Evolutionary conservation across 2,113 vertebrate genomes (phyloP), one percentile per base, ranked within the genome.

Genomic region (Mobula birostris): DNA sequence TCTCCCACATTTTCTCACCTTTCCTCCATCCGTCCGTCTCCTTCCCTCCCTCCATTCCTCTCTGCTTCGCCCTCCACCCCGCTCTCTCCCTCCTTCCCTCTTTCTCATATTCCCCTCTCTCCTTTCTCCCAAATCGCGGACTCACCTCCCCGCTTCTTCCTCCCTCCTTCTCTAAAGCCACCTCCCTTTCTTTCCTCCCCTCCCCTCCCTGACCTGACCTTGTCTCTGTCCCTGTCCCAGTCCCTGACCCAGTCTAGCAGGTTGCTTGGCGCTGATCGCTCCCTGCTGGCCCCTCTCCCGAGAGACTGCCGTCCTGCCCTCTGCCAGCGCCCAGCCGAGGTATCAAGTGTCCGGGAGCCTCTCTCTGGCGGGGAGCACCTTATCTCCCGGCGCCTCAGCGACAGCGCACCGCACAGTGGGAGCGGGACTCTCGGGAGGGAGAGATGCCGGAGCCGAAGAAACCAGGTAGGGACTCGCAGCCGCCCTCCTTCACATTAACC

Each of bases 371-470:
- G 27, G 11, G 2, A 58, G 29, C 12, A 3, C n/a, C 85, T 88
- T 88, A 88, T 88, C 29, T 88, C 29, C 29, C 12, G 61, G 58
- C 29, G 29, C 11, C 27, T 14, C 12, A 74, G 87, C n/a, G 82
- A 83, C 93, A 48, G 77, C 29, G 19, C 40, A 24, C 58, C 94
- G 85, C 85, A 85, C 79, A 90, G 78, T 36, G 29, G 94, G 91
- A 94, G 94, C 56, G 83, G 24, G 58, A 48, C 48, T 48, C 66
- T 48, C 94, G 56, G 56, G 92, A 90, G 72, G 29, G 90, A 94
- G 48, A 12, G 74, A 95, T 95, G 95, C 95, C 95, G 56, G 94
- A 95, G 77, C 95, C 94, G 21, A 58, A 90, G 21, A 94, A 94
- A 83, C 94, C 95, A 70, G 94, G 95, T 95, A 94, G 91, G 91